phyloP scores from a whole-genome alignment of 1,140 invertebrate species.

The Nasonia vitripennis region DNA sequence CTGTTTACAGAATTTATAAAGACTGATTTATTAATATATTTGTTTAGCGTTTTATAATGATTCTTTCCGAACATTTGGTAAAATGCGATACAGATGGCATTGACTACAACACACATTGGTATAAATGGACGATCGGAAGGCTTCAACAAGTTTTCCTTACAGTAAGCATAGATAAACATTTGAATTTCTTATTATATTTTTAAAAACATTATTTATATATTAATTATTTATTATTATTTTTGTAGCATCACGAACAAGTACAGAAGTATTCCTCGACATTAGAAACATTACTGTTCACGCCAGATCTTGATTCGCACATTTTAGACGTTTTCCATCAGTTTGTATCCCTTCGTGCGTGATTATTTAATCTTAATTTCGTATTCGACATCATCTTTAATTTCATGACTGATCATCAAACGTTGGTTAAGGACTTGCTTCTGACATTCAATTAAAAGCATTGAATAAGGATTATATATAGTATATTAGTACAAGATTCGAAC shows the following conservation, averaged over 20 bases:
- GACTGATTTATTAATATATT: conserved; percentile 55
- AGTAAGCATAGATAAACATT: conserved; percentile 79
- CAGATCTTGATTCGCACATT: conserved; percentile 96
- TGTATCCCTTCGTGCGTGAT: conserved; percentile 83
- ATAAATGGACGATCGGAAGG: conserved; percentile 95
- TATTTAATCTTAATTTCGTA: conserved; percentile 31
- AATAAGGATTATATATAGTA: conserved; percentile 32
- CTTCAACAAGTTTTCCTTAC: conserved; percentile 96
- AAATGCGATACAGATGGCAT: conserved; percentile 93
- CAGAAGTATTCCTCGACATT: conserved; percentile 96
- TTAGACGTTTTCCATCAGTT: conserved; percentile 98
- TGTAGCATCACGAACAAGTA: conserved; percentile 97
- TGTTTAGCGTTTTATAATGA: conserved; percentile 95
- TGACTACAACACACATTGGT: conserved; percentile 97
- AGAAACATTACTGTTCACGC: conserved; percentile 96
- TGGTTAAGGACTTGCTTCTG: conserved; percentile 41
- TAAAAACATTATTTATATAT: conserved; percentile 46
- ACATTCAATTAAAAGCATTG: conserved; percentile 38
- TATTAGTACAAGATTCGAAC: conserved; percentile 32
- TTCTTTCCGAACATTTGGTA: conserved; percentile 96
- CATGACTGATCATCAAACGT: conserved; percentile 32
- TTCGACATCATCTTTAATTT: conserved; percentile 30
- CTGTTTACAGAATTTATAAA: conserved; percentile 44
- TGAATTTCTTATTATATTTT: conserved; percentile 48
- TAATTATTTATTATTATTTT: conserved; percentile 57